A percentile compares a stretch with the other conserved stretches of the same genome.
Evolutionary conservation across 2,888 invertebrate species (phyloP).

Genomic region (Oxyteleia sp.): DNA sequence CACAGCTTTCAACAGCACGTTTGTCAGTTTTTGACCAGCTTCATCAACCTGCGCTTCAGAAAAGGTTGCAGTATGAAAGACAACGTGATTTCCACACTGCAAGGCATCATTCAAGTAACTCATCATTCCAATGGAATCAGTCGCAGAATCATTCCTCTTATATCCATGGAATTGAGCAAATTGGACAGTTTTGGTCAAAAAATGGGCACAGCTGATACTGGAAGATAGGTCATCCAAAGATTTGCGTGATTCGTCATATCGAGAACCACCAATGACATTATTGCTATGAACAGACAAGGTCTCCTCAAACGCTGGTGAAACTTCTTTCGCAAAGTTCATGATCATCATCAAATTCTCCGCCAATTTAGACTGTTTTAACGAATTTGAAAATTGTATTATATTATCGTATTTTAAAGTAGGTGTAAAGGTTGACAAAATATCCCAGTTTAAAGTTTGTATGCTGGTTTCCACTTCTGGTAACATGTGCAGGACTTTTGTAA

Average conservation of each 20-base stretch:
- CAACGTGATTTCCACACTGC: conserved; percentile 22
- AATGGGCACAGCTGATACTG: conserved; percentile 9
- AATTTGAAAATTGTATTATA: not conserved
- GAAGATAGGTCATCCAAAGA: conserved; percentile 15
- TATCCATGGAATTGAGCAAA: not conserved
- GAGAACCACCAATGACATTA: not conserved
- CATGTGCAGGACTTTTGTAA: conserved; percentile 6
- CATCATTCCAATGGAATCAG: conserved; percentile 3
- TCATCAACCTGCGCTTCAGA: not conserved
- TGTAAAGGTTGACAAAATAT: not conserved
- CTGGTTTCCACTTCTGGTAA: conserved; percentile 5
- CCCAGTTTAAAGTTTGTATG: conserved; percentile 6
- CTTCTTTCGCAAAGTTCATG: conserved; percentile 13
- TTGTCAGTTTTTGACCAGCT: conserved; percentile 2
- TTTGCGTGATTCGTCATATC: not conserved
- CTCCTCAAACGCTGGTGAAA: conserved; percentile 1
- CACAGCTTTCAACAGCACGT: conserved; percentile 11
- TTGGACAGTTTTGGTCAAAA: conserved; percentile 3
- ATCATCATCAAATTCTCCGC: conserved; percentile 36
- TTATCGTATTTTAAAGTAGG: not conserved
- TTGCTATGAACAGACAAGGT: conserved; percentile 1
- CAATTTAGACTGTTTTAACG: not conserved
- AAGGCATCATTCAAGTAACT: conserved; percentile 20
- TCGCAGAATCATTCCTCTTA: not conserved
- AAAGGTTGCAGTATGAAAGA: not conserved